A percentile compares a stretch with the other conserved stretches of the same genome.
Conservation (phyloP, 2,888 invertebrate genomes). For the Aspidiotus rigidus region DNA sequence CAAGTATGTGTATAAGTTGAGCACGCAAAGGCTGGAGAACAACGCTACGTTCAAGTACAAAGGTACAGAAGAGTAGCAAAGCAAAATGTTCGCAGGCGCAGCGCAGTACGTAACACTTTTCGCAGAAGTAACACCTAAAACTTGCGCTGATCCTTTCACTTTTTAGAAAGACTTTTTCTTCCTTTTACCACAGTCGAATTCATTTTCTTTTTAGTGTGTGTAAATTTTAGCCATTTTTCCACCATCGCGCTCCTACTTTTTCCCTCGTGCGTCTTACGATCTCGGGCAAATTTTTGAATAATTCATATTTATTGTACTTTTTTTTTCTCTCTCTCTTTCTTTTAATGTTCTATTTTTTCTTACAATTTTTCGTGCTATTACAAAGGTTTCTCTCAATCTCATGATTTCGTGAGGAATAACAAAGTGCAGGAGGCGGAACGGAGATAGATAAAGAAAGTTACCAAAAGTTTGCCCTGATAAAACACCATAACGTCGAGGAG, state of each 20-base stretch:
- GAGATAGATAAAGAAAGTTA: no score
- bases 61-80: conserved; percentile 18
- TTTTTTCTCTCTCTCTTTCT: neutral
- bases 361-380: no score
- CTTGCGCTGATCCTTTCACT: conserved; percentile 12
- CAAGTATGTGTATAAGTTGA: no score
- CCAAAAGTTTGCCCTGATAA: no score
- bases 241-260: neutral
- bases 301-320: neutral
- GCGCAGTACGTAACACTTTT: conserved; percentile 6
- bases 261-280: neutral
- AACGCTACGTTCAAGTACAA: no score
- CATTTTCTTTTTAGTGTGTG: conserved; percentile 2
- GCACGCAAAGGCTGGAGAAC: neutral
- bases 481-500: no score
- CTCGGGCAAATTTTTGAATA: no score
- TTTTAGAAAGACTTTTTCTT: conserved; percentile 13
- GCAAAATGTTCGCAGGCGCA: conserved; percentile 26
- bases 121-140: conserved; percentile 13
- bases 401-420: no score
- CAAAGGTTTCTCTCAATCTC: no score
- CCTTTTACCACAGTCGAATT: neutral
- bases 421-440: no score
- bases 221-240: neutral
- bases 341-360: no score